Percentiles rank a stretch among this genome's conserved stretches.
phyloP scores from a whole-genome alignment of 2,113 vertebrate species.

The Megaceryle torquata region DNA sequence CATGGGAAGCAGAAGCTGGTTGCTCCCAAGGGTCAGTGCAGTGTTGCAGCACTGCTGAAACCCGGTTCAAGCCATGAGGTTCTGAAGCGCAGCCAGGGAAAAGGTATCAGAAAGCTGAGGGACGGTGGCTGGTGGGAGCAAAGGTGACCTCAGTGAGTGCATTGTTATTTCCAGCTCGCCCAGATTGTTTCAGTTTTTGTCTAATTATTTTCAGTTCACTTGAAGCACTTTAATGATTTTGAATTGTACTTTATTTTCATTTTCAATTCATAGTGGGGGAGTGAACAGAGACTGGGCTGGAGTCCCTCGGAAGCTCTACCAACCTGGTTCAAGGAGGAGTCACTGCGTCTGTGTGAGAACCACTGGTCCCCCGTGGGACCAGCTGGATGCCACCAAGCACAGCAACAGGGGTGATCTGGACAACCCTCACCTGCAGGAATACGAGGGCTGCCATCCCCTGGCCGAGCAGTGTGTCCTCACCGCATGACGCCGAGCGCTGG shows the following conservation, averaged over 20 bases:
- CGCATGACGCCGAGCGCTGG: neutral
- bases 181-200: accelerated
- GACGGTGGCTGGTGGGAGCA: neutral
- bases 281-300: slow-evolving; percentile 84
- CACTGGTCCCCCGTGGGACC: slow-evolving; percentile 39
- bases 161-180: neutral
- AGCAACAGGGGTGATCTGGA: slow-evolving; percentile 70
- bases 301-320: slow-evolving; percentile 85
- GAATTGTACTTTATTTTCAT: neutral
- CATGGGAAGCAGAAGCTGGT: accelerated
- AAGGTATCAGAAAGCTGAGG: neutral
- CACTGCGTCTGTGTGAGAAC: slow-evolving; percentile 84
- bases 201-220: accelerated
- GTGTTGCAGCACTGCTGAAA: neutral
- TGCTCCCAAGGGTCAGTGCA: neutral
- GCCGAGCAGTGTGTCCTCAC: slow-evolving; percentile 72
- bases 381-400: neutral
- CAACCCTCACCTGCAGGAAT: slow-evolving; percentile 79
- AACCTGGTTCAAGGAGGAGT: slow-evolving; percentile 69
- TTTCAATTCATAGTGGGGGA: slow-evolving; percentile 81
- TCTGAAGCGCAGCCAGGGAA: neutral
- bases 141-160: neutral
- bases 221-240: neutral
- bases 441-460: slow-evolving; percentile 76
- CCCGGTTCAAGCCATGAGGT: neutral